These are phyloP conservation scores for Apodemia hepburni DNA, from an alignment of 2,888 invertebrate genomes.

Conservation along the genomic window DNA sequence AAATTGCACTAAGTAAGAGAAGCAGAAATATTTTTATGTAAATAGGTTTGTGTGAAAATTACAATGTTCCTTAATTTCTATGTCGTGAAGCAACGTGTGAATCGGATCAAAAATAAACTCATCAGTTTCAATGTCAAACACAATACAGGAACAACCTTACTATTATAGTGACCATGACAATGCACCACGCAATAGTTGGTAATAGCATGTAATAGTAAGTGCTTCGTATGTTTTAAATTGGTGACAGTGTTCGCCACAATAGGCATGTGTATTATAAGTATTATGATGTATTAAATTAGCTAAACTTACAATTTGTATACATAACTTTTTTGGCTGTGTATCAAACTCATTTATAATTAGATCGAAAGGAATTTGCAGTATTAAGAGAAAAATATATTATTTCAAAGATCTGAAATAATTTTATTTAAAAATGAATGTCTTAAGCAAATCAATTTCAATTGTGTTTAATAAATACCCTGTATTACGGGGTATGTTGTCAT, in stretches of 20 bases:
- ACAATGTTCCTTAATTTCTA: neutral
- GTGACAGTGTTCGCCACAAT: neutral
- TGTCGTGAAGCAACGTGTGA: neutral
- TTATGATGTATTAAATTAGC: neutral
- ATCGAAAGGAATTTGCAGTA: neutral
- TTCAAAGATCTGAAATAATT: neutral
- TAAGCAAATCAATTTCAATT: conserved; percentile 51
- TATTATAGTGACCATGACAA: neutral
- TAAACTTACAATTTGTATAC: neutral
- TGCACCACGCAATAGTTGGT: conserved; percentile 4
- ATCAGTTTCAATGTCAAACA: conserved; percentile 2
- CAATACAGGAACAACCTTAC: conserved; percentile 7
- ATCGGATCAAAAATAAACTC: conserved; percentile 7
- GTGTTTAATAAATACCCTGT: conserved; percentile 56
- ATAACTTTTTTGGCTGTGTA: conserved; percentile 12
- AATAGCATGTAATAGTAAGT: neutral
- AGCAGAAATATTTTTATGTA: no score
- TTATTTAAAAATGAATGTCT: conserved; percentile 45
- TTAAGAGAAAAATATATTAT: neutral
- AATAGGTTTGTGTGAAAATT: no score
- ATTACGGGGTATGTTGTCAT: conserved; percentile 83
- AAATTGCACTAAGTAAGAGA: no score
- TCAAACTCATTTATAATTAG: conserved; percentile 5
- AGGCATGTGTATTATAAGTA: neutral
- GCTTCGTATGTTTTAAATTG: neutral